Conservation (phyloP, 2,888 invertebrate species). For the Agriopis leucophaearia region DNA sequence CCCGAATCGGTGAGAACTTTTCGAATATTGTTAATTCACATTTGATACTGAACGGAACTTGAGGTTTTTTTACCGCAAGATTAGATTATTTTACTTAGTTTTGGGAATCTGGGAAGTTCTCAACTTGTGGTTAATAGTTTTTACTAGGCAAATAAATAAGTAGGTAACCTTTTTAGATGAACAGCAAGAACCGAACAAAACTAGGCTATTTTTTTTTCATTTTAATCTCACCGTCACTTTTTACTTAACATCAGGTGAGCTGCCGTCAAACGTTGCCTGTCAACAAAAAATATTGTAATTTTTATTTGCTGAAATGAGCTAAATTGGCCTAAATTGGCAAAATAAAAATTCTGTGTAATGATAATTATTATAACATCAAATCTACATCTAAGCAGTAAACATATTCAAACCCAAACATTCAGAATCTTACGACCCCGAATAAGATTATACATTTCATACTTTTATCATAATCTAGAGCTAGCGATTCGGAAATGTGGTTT, state of each 20-base stretch:
- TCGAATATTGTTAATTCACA: conserved; percentile 76
- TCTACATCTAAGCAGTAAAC: not conserved
- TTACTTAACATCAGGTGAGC: no score
- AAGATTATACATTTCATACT: conserved; percentile 12
- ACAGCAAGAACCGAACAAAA: not conserved
- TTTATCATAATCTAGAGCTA: conserved; percentile 36
- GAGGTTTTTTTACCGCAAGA: conserved; percentile 70
- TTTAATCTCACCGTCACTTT: no score
- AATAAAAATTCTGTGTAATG: not conserved
- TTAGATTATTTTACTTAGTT: conserved; percentile 54
- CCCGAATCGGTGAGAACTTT: conserved; percentile 83
- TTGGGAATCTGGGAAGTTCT: conserved; percentile 15
- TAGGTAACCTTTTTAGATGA: not conserved
- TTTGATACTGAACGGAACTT: conserved; percentile 76
- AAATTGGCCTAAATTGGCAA: no score
- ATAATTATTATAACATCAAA: not conserved
- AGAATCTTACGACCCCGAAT: conserved; percentile 4
- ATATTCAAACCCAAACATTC: not conserved
- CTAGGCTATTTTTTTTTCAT: no score
- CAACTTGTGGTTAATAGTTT: not conserved
- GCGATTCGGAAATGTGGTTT: conserved; percentile 63
- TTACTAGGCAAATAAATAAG: not conserved
- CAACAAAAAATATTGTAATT: no score
- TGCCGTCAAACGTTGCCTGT: no score
- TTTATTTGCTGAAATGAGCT: no score